Conservation (phyloP, 2,113 vertebrate genomes). For the Muntiacus reevesi region DNA sequence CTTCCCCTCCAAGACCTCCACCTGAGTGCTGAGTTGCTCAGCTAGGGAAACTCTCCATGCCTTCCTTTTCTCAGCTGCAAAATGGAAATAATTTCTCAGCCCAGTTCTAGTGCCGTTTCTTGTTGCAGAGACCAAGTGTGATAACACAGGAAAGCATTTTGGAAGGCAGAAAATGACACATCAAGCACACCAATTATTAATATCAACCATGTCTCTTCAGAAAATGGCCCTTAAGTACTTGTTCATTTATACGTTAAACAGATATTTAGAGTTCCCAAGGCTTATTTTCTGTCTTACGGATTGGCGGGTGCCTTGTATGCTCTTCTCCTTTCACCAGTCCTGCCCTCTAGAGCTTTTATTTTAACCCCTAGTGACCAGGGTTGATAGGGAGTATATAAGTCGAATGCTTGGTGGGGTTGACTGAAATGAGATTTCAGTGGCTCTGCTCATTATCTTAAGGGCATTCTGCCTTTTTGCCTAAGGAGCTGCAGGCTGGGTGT, state of each 20-base stretch:
- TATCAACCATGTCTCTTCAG: not conserved
- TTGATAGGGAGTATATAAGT: not conserved
- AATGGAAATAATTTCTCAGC: not conserved
- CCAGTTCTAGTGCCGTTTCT: not conserved
- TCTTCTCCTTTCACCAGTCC: not conserved
- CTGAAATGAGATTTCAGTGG: not conserved
- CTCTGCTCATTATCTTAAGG: not conserved
- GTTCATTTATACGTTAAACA: not conserved
- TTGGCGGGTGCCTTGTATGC: not conserved
- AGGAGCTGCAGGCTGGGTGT: not conserved
- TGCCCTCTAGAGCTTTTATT: slow-evolving; percentile 3
- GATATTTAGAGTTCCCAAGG: not conserved
- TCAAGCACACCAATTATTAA: not conserved
- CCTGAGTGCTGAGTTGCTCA: not conserved
- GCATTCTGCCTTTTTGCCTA: not conserved
- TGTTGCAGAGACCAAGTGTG: not conserved
- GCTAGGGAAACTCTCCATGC: not conserved
- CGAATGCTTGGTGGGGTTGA: not conserved
- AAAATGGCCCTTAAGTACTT: not conserved
- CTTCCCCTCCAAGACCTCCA: not conserved
- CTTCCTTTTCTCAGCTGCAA: not conserved
- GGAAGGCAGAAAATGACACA: not conserved
- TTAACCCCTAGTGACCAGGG: slow-evolving; percentile 9
- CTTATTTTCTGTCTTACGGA: not conserved
- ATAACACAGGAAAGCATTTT: not conserved